Conservation (phyloP, 2,888 invertebrate species). For the Clusia tigrina region DNA sequence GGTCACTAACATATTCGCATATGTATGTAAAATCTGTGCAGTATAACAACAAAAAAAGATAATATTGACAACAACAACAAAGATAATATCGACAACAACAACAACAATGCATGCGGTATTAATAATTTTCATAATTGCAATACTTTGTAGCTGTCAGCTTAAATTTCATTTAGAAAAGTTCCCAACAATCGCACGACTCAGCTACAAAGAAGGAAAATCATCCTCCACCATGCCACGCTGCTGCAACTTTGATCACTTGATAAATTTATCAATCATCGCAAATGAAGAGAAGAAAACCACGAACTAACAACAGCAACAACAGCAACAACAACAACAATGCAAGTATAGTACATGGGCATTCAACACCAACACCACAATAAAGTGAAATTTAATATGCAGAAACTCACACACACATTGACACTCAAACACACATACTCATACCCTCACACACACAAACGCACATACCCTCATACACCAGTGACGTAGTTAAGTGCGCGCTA, state of each 20-base stretch:
- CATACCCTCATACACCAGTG: background rate
- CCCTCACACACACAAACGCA: background rate
- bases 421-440: background rate
- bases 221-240: too few species aligned
- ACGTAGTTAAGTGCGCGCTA: too few species aligned
- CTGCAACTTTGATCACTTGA: background rate
- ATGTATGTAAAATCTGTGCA: too few species aligned
- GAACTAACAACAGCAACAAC: background rate
- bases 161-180: background rate
- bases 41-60: too few species aligned
- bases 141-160: background rate
- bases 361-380: background rate
- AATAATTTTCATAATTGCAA: background rate
- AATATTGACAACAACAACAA: too few species aligned
- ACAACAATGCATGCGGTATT: too few species aligned
- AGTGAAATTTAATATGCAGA: conserved; percentile 9
- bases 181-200: too few species aligned
- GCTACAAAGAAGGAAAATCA: too few species aligned
- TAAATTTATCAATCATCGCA: conserved; percentile 5
- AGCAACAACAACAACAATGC: conserved; percentile 2
- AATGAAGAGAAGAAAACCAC: background rate
- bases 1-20: too few species aligned
- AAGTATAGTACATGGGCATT: background rate
- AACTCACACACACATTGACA: background rate
- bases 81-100: too few species aligned